These are phyloP conservation scores for Periparus ater DNA, from an alignment of 2,797 vertebrate species.

Conservation along the genomic window DNA sequence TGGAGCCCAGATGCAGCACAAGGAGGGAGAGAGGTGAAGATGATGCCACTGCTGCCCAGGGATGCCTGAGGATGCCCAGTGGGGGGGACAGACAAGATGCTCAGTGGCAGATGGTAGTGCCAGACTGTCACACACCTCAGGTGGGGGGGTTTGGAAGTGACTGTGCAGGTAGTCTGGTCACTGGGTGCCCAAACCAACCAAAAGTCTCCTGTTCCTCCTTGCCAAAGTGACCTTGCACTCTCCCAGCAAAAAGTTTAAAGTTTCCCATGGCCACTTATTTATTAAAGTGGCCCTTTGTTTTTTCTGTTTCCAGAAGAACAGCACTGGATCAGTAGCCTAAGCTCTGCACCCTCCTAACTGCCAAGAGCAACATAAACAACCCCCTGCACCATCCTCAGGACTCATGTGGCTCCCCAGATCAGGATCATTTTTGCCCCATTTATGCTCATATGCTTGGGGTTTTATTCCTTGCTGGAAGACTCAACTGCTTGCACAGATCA, in stretches of 20 bases:
- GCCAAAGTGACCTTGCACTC: neutral
- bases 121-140: neutral
- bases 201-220: neutral
- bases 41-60: neutral
- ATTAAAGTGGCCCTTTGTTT: neutral
- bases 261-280: neutral
- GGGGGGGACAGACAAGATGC: rapidly evolving
- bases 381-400: neutral
- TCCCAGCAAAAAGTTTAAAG: neutral
- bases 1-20: neutral
- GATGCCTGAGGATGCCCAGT: neutral
- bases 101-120: neutral
- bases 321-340: neutral
- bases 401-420: rapidly evolving
- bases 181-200: neutral
- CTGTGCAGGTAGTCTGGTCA: rapidly evolving
- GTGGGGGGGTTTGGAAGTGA: neutral
- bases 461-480: neutral
- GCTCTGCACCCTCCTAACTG: neutral
- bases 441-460: neutral
- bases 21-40: neutral
- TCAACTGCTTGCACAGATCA: neutral
- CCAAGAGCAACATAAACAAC: neutral
- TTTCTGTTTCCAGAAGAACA: neutral
- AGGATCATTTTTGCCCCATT: neutral